Conservation (phyloP, 2,888 invertebrate species). For the Cheilosia scutellata region DNA sequence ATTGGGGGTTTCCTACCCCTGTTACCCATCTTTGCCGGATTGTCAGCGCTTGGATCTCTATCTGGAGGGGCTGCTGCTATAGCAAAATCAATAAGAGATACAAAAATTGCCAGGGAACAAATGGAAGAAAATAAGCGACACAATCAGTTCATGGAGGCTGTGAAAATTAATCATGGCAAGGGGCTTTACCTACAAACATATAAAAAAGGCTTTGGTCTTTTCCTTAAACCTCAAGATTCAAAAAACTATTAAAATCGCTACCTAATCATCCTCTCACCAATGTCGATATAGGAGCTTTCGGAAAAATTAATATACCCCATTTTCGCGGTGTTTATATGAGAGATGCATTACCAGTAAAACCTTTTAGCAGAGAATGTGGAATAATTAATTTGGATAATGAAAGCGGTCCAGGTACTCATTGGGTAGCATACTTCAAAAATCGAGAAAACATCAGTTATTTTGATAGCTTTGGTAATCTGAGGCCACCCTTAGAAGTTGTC, state of each 20-base stretch:
- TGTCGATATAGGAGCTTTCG: conserved; percentile 78
- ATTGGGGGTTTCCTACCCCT: conserved; percentile 79
- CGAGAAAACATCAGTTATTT: conserved; percentile 77
- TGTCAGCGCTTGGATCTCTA: conserved; percentile 78
- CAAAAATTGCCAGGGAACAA: conserved; percentile 78
- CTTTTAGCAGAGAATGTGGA: conserved; percentile 36
- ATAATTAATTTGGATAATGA: conserved; percentile 77
- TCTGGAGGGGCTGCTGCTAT: conserved; percentile 57
- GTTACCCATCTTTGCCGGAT: conserved; percentile 81
- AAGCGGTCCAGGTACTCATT: conserved; percentile 79
- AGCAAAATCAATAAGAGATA: conserved; percentile 80
- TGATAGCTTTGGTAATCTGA: conserved; percentile 81
- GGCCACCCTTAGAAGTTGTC: conserved; percentile 79
- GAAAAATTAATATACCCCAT: conserved; percentile 76
- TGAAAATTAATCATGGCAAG: conserved; percentile 78
- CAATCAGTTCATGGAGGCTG: conserved; percentile 81
- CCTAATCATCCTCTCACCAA: conserved; percentile 75
- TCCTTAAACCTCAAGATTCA: conserved; percentile 30
- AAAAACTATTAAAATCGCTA: conserved; percentile 78
- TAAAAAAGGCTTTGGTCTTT: conserved; percentile 72
- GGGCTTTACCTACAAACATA: conserved; percentile 80
- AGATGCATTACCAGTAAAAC: conserved; percentile 36
- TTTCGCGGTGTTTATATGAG: conserved; percentile 70
- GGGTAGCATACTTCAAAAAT: conserved; percentile 80
- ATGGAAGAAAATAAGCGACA: conserved; percentile 80